Evolutionary conservation across 2,888 invertebrate species (phyloP).

Genomic region (Drosophila meridionalis): DNA sequence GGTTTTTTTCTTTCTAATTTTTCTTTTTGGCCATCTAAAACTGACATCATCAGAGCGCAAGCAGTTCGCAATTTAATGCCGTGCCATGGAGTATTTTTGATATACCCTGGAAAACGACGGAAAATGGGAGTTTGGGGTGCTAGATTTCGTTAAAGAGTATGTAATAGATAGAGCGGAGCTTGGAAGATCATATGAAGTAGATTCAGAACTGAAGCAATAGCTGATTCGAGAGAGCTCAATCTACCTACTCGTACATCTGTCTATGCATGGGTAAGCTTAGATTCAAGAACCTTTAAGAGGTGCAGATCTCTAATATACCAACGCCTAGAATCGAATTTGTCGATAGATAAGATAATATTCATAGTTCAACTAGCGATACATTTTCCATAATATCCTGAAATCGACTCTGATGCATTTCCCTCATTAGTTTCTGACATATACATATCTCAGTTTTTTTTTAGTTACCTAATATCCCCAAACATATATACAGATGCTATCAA

Average conservation of each 20-base stretch:
- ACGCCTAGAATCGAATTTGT: not conserved
- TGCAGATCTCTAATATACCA: not conserved
- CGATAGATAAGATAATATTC: no score
- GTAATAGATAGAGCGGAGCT: not conserved
- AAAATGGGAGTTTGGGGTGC: not conserved
- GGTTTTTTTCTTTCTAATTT: conserved; percentile 44
- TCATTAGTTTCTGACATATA: no score
- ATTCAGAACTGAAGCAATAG: accelerated
- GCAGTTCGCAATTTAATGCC: conserved; percentile 66
- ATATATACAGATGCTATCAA: not conserved
- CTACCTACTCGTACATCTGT: not conserved
- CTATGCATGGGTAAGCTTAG: not conserved
- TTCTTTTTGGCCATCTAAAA: conserved; percentile 36
- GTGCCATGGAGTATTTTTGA: conserved; percentile 36
- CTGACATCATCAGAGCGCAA: conserved; percentile 71
- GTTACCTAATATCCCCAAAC: not conserved
- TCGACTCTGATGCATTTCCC: no score
- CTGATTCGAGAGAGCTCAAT: not conserved
- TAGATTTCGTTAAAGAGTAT: not conserved
- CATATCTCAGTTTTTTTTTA: no score
- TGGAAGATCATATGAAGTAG: not conserved
- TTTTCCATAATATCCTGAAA: no score
- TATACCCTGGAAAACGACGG: not conserved
- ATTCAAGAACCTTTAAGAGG: not conserved
- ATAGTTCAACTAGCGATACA: no score